Conservation (phyloP, 2,113 vertebrate species). For the Daubentonia madagascariensis region DNA sequence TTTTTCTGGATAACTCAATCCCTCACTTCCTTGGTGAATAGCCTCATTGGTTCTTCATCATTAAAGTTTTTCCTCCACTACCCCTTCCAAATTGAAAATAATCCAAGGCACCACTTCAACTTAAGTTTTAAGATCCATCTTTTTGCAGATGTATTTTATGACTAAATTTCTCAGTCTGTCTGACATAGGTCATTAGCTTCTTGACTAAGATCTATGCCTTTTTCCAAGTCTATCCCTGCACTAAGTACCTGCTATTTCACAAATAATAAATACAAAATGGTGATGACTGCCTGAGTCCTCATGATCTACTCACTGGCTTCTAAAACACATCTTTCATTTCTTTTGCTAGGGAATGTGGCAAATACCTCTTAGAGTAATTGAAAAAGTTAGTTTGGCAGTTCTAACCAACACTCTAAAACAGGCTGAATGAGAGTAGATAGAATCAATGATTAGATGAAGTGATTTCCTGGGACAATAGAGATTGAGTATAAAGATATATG, state of each 20-base stretch:
- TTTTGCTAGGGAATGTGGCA: not conserved
- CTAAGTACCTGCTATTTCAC: constrained; percentile 37
- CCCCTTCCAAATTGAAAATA: constrained; percentile 41
- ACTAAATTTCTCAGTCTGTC: constrained; percentile 47
- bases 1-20: constrained; percentile 35
- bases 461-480: constrained; percentile 26
- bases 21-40: constrained; percentile 43
- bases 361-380: constrained; percentile 32
- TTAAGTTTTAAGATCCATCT: constrained; percentile 7
- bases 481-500: constrained; percentile 44
- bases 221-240: constrained; percentile 23
- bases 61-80: constrained; percentile 37
- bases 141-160: constrained; percentile 39
- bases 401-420: constrained; percentile 30
- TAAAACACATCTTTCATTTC: constrained; percentile 40
- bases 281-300: not conserved
- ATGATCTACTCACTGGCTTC: constrained; percentile 7
- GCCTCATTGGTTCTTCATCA: constrained; percentile 22
- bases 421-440: not conserved
- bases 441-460: constrained; percentile 13
- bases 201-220: constrained; percentile 47
- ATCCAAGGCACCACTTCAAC: not conserved
- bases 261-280: constrained; percentile 62
- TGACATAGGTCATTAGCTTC: constrained; percentile 61
- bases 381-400: constrained; percentile 55